Percentiles rank a stretch among this genome's conserved stretches.
phyloP scores from a whole-genome alignment of 1,140 invertebrate genomes.

The Orchestia grillus region DNA sequence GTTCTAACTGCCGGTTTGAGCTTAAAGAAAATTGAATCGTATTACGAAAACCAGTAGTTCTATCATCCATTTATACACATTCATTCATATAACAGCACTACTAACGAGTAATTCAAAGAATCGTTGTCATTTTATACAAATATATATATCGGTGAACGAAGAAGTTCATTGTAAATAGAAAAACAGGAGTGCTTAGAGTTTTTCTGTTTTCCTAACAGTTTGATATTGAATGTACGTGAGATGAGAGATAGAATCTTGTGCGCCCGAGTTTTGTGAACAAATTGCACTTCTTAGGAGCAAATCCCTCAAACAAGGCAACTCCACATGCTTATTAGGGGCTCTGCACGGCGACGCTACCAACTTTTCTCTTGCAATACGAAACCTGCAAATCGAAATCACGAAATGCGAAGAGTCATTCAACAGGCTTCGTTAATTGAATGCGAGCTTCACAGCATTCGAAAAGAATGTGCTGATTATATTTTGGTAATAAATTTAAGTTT shows the following conservation, averaged over 20 bases:
- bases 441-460: neutral
- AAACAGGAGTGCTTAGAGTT: neutral
- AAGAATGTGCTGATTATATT: neutral
- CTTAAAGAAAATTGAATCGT: neutral
- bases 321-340: no score
- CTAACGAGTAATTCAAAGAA: no score
- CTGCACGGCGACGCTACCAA: neutral
- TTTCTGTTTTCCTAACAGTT: neutral
- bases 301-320: constrained; percentile 7
- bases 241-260: neutral
- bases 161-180: neutral
- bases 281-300: neutral
- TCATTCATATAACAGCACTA: neutral
- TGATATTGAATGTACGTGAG: neutral
- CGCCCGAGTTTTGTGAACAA: neutral
- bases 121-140: no score
- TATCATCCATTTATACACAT: neutral
- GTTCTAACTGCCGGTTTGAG: neutral
- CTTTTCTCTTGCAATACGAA: neutral
- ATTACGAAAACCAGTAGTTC: neutral
- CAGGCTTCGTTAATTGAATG: neutral
- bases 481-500: neutral
- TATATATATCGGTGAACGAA: neutral
- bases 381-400: neutral
- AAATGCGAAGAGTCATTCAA: neutral